Base-by-base conservation (phyloP, 2,888 invertebrate genomes). In the Nebria brevicollis region DNA sequence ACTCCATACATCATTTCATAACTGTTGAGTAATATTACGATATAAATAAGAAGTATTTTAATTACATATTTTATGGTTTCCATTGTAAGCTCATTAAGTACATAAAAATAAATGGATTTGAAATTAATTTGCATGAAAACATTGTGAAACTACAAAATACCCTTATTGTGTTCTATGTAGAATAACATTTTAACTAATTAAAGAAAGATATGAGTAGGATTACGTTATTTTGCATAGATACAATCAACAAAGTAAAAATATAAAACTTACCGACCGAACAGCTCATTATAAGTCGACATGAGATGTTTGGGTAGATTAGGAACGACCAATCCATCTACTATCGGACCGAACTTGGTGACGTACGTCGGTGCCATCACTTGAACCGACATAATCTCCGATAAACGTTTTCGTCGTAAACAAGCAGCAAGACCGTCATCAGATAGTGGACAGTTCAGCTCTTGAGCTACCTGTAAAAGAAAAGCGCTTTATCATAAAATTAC, bases 1-100 rank as follows among this genome's bases (percentile, higher is more conserved):
- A 96, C 93, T 26, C 97, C 97, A 86, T 95, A 95, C 88, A 97
- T 91, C 84, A 97, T 90, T 88, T 97, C 97, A 88, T 95, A 96
- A 85, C 96, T 96, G 88, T 75, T 87, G 85, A 82, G 26, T 34
- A 34, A 34, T 34, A 34, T 34, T 34, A 1, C 5, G 4, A 34
- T 34, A 34, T 34, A 34, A 34, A 34, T 11, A 13, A 54, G 2
- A 8, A 54, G 54, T 43, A 20, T 43, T 8, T 43, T 43, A 8
- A 43, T 43, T 43, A 43, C 1, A 43, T 43, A 43, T 43, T 43
- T 43, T 20, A 1, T 20, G 20, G 20, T 20, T 20, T 1, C 20
- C 20, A 20, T 20, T 20, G 20, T 20, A 20, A 20, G 20, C 20
- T 20, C 20, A 20, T 20, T 20, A n/a, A n/a, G 34, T 34, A 34